Conservation (phyloP, 2,113 vertebrate species). For the Eulemur macaco region DNA sequence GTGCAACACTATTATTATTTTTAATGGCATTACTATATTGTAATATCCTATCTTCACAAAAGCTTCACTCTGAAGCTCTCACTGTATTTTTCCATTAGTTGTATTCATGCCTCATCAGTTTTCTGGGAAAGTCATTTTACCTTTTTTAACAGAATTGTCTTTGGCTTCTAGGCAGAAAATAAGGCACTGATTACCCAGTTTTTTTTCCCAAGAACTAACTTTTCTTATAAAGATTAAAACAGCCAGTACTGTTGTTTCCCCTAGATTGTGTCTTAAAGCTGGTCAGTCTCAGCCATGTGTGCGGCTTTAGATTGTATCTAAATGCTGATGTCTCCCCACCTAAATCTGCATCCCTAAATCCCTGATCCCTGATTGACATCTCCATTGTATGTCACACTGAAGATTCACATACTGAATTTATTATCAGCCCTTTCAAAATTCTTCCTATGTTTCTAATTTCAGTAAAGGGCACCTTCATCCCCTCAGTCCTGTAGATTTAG, state of each 20-base stretch:
- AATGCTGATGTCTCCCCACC: neutral
- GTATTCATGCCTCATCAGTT: neutral
- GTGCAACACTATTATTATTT: neutral
- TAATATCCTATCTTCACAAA: neutral
- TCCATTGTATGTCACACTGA: neutral
- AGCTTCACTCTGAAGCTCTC: neutral
- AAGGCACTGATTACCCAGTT: neutral
- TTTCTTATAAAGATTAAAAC: neutral
- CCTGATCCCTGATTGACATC: neutral
- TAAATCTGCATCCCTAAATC: neutral
- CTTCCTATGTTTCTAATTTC: neutral
- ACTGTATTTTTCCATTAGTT: neutral
- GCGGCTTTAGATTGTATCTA: neutral
- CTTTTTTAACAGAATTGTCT: neutral
- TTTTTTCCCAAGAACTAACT: neutral
- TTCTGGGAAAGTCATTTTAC: neutral
- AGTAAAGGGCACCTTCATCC: neutral
- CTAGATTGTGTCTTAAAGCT: neutral
- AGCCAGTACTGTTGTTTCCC: neutral
- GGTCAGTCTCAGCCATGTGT: neutral
- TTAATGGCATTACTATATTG: neutral
- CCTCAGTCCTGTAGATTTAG: neutral
- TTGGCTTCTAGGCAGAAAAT: neutral
- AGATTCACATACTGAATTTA: neutral
- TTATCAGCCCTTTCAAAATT: neutral